Base-by-base conservation (phyloP, 2,797 vertebrate species). In the Erethizon dorsatum region DNA sequence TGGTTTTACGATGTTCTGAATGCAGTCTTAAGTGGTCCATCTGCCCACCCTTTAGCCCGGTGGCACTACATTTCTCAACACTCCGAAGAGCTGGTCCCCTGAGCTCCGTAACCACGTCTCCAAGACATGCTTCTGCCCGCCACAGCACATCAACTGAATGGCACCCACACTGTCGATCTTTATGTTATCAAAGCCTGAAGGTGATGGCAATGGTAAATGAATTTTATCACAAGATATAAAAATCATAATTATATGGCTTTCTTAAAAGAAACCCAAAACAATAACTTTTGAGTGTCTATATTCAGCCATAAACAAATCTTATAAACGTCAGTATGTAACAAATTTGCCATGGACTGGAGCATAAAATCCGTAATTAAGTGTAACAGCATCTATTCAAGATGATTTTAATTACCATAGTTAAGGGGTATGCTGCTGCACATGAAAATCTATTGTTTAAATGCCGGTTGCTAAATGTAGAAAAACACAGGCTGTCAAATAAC, bases 381-480 rank as follows among this genome's bases (percentile, higher is more conserved):
- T 79, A 92, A 90, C 24, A 52, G 83, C 20, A 77, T 80, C 92
- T 87, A 95, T 75, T 94, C 75, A 91, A 88, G 95, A 92, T 80
- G 77, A 88, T 82, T 97, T 95, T 95, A 97, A 96, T 95, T 95
- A 97, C 94, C 87, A 87, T n/a, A 78, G 78, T 79, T 90, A 93
- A 92, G 90, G 24, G 56, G 89, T 71, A 33, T n/a, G 79, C 88
- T 94, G 73, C 57, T 86, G 83, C 13, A 83, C 11, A 95, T 45
- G 37, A 67, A 95, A 75, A 63, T 41, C 85, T 84, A 94, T 26
- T 95, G 52, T 91, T 63, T 52, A 94, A 93, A 92, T 79, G 61
- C 56, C 57, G 87, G 90, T 85, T 71, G 83, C 84, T 94, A 97
- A 97, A 96, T 93, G 83, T 61, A 92, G 90, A 90, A 95, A 97